These are phyloP conservation scores for Daboia siamensis DNA, from an alignment of 2,113 vertebrate species.

Conservation along the genomic window DNA sequence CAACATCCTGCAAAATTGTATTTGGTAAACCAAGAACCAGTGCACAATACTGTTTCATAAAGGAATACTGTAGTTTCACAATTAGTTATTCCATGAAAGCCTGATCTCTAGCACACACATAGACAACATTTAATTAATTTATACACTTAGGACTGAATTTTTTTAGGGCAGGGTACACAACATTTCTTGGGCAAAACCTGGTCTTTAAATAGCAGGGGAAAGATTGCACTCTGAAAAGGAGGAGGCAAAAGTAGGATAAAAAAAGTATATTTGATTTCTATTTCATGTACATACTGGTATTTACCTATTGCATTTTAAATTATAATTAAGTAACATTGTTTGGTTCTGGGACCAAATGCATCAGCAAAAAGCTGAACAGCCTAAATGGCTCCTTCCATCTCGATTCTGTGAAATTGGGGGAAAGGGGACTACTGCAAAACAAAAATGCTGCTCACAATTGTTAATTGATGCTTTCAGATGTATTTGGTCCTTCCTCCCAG, in stretches of 20 bases:
- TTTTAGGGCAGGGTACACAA: background rate
- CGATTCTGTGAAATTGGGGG: background rate
- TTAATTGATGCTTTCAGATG: background rate
- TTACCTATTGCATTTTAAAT: background rate
- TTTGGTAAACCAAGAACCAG: constrained; percentile 30
- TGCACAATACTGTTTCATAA: background rate
- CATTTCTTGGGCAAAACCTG: background rate
- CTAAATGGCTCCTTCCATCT: background rate
- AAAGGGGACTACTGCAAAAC: background rate
- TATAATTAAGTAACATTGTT: background rate
- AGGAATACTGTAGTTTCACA: background rate
- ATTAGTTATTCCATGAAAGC: background rate
- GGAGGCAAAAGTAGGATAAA: background rate
- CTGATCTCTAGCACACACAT: background rate
- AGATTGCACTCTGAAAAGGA: background rate
- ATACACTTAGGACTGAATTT: background rate
- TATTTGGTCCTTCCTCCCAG: background rate
- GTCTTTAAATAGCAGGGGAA: background rate
- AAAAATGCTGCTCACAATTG: background rate
- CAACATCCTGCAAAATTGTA: constrained; percentile 32
- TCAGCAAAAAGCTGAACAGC: background rate
- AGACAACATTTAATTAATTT: background rate
- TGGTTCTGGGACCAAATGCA: background rate
- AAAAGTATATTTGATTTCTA: background rate
- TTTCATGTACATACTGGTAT: background rate